Evolutionary conservation across 1,140 invertebrate genomes (phyloP), one percentile per base, ranked within the genome.

Genomic region (Caenorhabditis remanei): DNA sequence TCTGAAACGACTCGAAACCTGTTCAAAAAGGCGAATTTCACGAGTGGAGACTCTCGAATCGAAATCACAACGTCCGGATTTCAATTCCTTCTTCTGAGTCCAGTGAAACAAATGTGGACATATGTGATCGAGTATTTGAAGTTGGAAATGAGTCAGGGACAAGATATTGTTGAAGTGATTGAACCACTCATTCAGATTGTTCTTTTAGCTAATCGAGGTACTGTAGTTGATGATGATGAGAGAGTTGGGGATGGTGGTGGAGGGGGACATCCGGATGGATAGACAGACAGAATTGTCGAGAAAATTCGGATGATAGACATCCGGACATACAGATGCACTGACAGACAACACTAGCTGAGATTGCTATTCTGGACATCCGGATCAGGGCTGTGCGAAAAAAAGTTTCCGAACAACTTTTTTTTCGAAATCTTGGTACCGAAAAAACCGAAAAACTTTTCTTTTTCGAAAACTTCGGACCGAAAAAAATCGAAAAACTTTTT

Each of bases 141-240:
- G 48, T 46, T 88, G 67, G 87, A 85, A 32, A 63, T 43, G n/a
- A 46, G 19, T 16, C 19, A 85, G 24, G 87, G 84, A 48, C 53
- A 55, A 11, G 58, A 85, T 55, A 65, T 88, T 93, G 92, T 94
- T 95, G 89, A 94, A 96, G 55, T 89, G 14, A 90, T 96, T 95
- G 16, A 94, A 97, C 79, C 95, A 96, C 92, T 94, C 98, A 8
- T 96, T 96, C 0, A 96, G 97, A 92, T 99, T 96, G 93, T 94
- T 98, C 14, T 96, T 96, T 19, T 98, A 98, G 93, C 93, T 96
- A 98, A 94, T 94, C 99, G 67, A 98, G 96, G 93, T 99, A 99
- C 93, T 96, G 96, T 53, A 53, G 16, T 3, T 11, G 11, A 2
- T 43, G n/a, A 53, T 53, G n/a, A 67, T 41, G 65, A 16, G 14